Percentiles rank a stretch among this genome's conserved stretches.
These are phyloP conservation scores for Caracal caracal DNA, from an alignment of 2,113 vertebrate genomes.

Conservation along the genomic window DNA sequence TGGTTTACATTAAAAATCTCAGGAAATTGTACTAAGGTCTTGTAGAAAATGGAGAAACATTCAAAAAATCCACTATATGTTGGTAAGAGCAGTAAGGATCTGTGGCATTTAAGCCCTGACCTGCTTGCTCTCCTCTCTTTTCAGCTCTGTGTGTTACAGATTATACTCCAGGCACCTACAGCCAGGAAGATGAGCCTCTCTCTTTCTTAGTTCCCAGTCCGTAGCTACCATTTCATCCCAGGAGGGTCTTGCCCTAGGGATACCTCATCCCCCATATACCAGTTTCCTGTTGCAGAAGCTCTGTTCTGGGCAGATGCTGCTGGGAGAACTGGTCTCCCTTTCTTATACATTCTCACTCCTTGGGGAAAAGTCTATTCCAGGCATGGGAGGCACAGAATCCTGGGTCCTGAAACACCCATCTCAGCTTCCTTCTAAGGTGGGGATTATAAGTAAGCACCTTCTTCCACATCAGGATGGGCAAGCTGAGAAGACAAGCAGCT, in stretches of 20 bases:
- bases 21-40: not conserved
- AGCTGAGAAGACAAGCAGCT: not conserved
- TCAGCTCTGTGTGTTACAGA: not conserved
- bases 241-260: not conserved
- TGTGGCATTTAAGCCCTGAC: not conserved
- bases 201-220: not conserved
- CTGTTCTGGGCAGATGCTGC: not conserved
- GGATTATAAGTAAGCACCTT: not conserved
- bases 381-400: not conserved
- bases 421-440: not conserved
- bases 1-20: not conserved
- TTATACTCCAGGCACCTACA: not conserved
- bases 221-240: not conserved
- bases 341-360: not conserved
- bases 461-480: not conserved
- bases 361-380: not conserved
- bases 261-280: not conserved
- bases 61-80: not conserved
- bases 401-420: not conserved
- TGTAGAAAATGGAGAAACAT: not conserved
- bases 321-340: not conserved
- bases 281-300: not conserved
- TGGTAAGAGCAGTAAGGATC: not conserved
- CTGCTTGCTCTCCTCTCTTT: not conserved
- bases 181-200: not conserved